Evolutionary conservation across 2,888 invertebrate genomes (phyloP).

Genomic region (Laspeyria flexula): DNA sequence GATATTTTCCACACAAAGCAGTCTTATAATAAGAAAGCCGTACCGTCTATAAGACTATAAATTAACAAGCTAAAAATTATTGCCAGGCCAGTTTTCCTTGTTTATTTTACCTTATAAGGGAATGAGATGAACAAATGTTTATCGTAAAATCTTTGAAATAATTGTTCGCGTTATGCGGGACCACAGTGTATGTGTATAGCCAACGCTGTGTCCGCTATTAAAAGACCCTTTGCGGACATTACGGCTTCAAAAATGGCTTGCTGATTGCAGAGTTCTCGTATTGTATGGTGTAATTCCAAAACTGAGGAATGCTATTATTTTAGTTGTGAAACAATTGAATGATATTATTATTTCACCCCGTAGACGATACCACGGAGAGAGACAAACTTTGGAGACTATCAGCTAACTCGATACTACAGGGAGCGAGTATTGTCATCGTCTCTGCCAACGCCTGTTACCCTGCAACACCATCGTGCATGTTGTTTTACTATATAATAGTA

Average conservation of each 20-base stretch:
- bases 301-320: background rate
- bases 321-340: background rate
- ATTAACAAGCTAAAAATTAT: constrained; percentile 46
- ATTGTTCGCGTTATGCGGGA: constrained; percentile 15
- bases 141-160: constrained; percentile 31
- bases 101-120: constrained; percentile 32
- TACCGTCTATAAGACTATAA: constrained; percentile 32
- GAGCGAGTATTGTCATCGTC: too few species aligned
- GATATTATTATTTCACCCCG: too few species aligned
- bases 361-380: too few species aligned
- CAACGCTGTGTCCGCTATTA: constrained; percentile 9
- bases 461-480: too few species aligned
- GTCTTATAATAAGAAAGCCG: constrained; percentile 22
- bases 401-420: too few species aligned
- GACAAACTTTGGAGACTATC: too few species aligned
- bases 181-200: constrained; percentile 4
- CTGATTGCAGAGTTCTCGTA: constrained; percentile 15
- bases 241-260: constrained; percentile 10
- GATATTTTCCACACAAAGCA: constrained; percentile 25
- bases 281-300: background rate
- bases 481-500: too few species aligned
- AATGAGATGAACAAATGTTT: constrained; percentile 33
- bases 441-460: too few species aligned
- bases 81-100: constrained; percentile 38
- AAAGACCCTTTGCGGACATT: constrained; percentile 15